Base-by-base conservation (phyloP, 2,113 vertebrate genomes). In the Cynoglossus semilaevis region DNA sequence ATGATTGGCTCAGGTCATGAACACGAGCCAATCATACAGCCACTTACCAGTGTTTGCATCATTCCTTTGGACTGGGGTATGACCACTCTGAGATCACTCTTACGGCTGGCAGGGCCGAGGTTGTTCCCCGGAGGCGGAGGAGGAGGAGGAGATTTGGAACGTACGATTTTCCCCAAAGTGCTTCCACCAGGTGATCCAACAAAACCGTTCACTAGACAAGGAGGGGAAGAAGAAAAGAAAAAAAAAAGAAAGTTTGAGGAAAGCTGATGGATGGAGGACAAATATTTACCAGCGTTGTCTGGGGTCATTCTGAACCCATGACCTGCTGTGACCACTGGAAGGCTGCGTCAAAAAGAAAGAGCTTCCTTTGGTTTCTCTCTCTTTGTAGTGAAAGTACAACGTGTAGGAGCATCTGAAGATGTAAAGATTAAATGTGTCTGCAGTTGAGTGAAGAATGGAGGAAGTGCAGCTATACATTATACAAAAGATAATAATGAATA, bases 31-130 rank as follows among this genome's bases (percentile, higher is more conserved):
- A 40, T 7, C 42, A 60, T 14, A 38, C 50, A 51, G 5, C 42
- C 41, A 87, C 89, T 79, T 84, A 97, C 96, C 90, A 94, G 60
- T 11, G 92, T 90, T 10, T 92, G 92, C 91, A 94, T 94, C 91
- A 93, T 90, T 91, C 92, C 88, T 96, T 97, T 95, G 61, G 92
- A 92, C 42, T 93, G 93, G 1, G 96, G 95, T 83, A 98, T 92
- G 84, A 96, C 92, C 2, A 96, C 94, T n/a, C 94, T 91, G 13
- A 98, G 93, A 80, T 99, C 96, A 0, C 93, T 91, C 59, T 97
- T 98, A 44, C 91, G 91, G 78, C 81, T 92, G 79, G 88, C 85
- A 55, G 91, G 88, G 74, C 86, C 88, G 22, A 93, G 79, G 72
- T 44, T 92, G 58, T 90, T 92, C 67, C 91, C 90, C 49, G 63